A percentile compares a stretch with the other conserved stretches of the same genome.
Conservation (phyloP, 1,140 invertebrate species). For the Bombus superbus region DNA sequence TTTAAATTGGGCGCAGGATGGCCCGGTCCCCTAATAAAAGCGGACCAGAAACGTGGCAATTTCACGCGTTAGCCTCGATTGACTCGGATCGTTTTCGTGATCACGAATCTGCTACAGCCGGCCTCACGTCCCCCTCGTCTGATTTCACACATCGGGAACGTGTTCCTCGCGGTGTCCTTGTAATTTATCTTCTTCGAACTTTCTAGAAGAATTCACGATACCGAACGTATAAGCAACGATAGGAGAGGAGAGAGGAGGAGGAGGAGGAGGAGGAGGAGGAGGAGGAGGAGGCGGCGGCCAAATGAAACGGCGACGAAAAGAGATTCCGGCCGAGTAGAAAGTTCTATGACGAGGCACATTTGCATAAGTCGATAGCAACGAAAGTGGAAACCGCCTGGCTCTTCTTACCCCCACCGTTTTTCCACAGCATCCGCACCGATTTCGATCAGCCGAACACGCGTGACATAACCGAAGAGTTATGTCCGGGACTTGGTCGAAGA, state of each 20-base stretch:
- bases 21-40: conserved; percentile 7
- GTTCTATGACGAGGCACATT: conserved; percentile 44
- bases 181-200: conserved; percentile 50
- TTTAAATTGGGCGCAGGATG: background rate
- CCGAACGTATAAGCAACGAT: background rate
- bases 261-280: no score
- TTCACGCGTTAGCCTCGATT: conserved; percentile 55
- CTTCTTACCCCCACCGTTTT: background rate
- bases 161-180: conserved; percentile 25
- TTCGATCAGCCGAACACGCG: conserved; percentile 17
- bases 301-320: conserved; percentile 28
- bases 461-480: conserved; percentile 48
- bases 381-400: conserved; percentile 33
- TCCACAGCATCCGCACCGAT: conserved; percentile 29
- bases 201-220: conserved; percentile 44
- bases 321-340: conserved; percentile 46
- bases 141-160: conserved; percentile 57
- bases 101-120: conserved; percentile 42
- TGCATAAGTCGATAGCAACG: conserved; percentile 49
- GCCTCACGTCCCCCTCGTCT: conserved; percentile 24
- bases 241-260: background rate
- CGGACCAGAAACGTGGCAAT: conserved; percentile 42
- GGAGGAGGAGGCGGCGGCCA: background rate
- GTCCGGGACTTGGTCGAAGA: conserved; percentile 9
- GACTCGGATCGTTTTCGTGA: conserved; percentile 53